These are phyloP conservation scores for Hypsopygia costalis DNA, from an alignment of 2,888 invertebrate genomes.

Conservation along the genomic window DNA sequence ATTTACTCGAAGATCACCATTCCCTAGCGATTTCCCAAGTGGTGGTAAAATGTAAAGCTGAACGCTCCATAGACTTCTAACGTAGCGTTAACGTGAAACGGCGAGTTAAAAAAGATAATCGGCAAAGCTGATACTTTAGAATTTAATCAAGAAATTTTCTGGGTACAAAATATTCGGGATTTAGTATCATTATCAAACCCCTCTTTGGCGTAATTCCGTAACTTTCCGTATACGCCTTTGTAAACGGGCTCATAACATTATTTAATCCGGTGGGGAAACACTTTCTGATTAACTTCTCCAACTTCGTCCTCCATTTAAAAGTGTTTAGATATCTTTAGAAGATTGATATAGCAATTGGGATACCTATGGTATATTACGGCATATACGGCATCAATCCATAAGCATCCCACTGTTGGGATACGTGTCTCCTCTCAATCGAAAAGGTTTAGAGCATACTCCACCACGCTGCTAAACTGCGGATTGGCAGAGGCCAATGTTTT, in stretches of 20 bases:
- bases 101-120: slow-evolving; percentile 6
- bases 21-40: not conserved
- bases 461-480: too few species aligned
- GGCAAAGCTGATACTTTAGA: slow-evolving; percentile 7
- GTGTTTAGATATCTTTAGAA: not conserved
- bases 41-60: slow-evolving; percentile 2
- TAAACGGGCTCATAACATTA: slow-evolving; percentile 12
- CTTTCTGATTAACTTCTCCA: slow-evolving; percentile 24
- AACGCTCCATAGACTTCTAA: slow-evolving; percentile 3
- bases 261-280: slow-evolving; percentile 13
- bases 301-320: slow-evolving; percentile 6
- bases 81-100: slow-evolving; percentile 1
- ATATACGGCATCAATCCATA: too few species aligned
- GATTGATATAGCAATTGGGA: too few species aligned
- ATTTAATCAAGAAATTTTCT: slow-evolving; percentile 14
- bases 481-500: too few species aligned
- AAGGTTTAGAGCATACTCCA: too few species aligned
- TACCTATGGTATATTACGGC: too few species aligned
- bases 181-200: slow-evolving; percentile 12
- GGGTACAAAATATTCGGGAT: slow-evolving; percentile 10
- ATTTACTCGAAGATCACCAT: not conserved
- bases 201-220: slow-evolving; percentile 9
- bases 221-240: slow-evolving; percentile 11
- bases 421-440: too few species aligned
- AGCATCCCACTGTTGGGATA: too few species aligned